Percentiles rank a stretch among this genome's conserved stretches.
Conservation (phyloP, 2,888 invertebrate genomes). For the Blomia tropicalis region DNA sequence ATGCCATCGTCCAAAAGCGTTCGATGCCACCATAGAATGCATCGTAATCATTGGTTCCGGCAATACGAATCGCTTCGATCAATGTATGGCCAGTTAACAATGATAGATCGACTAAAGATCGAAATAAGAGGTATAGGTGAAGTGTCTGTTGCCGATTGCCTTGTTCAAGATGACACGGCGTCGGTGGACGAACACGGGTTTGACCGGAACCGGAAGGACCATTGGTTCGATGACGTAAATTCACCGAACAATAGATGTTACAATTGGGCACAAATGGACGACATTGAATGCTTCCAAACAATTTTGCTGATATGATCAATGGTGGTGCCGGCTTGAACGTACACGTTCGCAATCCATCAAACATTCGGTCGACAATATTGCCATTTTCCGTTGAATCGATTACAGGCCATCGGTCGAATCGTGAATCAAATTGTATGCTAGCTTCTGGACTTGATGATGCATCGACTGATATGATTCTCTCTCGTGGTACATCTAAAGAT, state of each 20-base stretch:
- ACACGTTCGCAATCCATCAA: conserved; percentile 23
- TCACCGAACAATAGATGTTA: conserved; percentile 22
- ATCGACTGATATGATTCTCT: neutral
- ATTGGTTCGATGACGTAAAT: conserved; percentile 23
- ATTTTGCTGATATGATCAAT: conserved; percentile 25
- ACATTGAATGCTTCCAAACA: conserved; percentile 27
- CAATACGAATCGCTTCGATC: conserved; percentile 30
- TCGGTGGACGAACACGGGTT: conserved; percentile 25
- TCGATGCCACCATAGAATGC: conserved; percentile 25
- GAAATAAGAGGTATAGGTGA: conserved; percentile 48
- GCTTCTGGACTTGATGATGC: conserved; percentile 9
- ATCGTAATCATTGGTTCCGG: conserved; percentile 25
- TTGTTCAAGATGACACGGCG: conserved; percentile 27
- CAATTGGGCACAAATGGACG: conserved; percentile 27
- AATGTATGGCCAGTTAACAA: conserved; percentile 46
- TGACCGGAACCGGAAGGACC: neutral
- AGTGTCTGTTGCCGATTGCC: conserved; percentile 53
- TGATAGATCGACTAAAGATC: conserved; percentile 57
- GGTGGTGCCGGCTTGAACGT: conserved; percentile 27
- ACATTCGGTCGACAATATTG: conserved; percentile 19
- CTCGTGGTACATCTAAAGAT: conserved; percentile 20
- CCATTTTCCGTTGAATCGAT: conserved; percentile 24
- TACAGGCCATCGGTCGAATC: conserved; percentile 28
- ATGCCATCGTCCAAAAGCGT: conserved; percentile 16
- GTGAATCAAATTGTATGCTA: conserved; percentile 27